Evolutionary conservation across 2,113 vertebrate species (phyloP).

Genomic region (Anthoscopus minutus): DNA sequence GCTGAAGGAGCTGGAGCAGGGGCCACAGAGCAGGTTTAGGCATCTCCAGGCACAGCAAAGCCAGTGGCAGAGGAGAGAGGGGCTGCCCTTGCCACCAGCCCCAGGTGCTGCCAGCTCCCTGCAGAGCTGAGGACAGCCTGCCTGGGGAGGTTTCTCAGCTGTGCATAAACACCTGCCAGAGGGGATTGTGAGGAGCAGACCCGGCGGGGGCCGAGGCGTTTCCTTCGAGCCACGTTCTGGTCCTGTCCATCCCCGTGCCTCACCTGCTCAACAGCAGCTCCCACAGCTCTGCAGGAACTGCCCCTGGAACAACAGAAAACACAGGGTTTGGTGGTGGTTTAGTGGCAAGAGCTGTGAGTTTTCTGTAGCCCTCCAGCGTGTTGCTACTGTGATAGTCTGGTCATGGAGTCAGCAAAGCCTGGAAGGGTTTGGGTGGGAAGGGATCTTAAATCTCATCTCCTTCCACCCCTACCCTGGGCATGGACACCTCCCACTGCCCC

Average conservation of each 20-base stretch:
- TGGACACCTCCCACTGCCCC: background rate
- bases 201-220: background rate
- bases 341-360: fast-evolving
- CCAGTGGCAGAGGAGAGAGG: background rate
- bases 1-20: background rate
- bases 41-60: background rate
- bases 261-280: background rate
- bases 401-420: fast-evolving
- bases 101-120: background rate
- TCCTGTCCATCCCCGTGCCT: background rate
- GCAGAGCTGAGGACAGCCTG: background rate
- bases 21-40: fast-evolving
- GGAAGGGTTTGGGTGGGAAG: background rate
- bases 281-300: background rate
- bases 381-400: fast-evolving
- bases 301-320: background rate
- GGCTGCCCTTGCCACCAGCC: background rate
- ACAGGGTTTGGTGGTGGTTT: background rate
- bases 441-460: background rate
- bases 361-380: fast-evolving
- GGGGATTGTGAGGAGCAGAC: background rate
- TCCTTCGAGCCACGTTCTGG: background rate
- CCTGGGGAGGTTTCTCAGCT: background rate
- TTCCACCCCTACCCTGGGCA: background rate
- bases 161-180: background rate